phyloP scores from a whole-genome alignment of 2,113 vertebrate species.

The Bubo blakistoni region DNA sequence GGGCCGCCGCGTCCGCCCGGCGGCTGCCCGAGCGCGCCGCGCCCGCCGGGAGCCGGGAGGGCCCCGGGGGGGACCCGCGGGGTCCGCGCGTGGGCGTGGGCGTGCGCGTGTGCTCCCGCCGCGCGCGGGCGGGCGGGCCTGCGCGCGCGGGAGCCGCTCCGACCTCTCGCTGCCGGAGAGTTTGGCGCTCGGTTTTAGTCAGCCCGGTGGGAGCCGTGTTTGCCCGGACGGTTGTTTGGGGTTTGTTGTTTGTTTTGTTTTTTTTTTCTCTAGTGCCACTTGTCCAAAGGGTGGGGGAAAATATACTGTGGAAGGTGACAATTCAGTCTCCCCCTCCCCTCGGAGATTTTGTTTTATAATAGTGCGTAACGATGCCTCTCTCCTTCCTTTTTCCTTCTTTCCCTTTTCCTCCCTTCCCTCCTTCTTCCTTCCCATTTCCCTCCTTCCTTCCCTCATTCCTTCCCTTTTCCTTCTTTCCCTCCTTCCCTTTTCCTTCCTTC shows the following conservation, averaged over 20 bases:
- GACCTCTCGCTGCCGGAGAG: not conserved
- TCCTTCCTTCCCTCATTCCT: not conserved
- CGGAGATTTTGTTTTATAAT: not conserved
- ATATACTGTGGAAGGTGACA: not conserved
- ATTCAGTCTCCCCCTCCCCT: not conserved
- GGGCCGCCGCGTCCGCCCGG: constrained; percentile 85
- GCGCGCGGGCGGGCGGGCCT: not conserved
- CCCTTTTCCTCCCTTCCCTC: not conserved
- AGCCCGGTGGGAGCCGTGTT: not conserved
- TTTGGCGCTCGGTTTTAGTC: no score
- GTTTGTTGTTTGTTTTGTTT: no score
- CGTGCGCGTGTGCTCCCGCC: not conserved
- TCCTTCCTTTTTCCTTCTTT: not conserved
- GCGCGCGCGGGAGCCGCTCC: not conserved
- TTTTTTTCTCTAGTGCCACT: not conserved
- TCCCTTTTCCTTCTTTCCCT: no score
- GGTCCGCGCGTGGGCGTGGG: not conserved
- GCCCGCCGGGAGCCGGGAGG: constrained; percentile 48
- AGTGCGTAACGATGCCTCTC: not conserved
- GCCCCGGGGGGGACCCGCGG: constrained; percentile 35
- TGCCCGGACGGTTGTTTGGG: not conserved
- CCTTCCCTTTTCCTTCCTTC: no score
- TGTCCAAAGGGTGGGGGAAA: constrained; percentile 15
- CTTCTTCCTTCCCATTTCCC: no score
- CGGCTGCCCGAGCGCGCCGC: constrained; percentile 66